phyloP scores from a whole-genome alignment of 1,140 invertebrate species.

The Drosophila funebris region DNA sequence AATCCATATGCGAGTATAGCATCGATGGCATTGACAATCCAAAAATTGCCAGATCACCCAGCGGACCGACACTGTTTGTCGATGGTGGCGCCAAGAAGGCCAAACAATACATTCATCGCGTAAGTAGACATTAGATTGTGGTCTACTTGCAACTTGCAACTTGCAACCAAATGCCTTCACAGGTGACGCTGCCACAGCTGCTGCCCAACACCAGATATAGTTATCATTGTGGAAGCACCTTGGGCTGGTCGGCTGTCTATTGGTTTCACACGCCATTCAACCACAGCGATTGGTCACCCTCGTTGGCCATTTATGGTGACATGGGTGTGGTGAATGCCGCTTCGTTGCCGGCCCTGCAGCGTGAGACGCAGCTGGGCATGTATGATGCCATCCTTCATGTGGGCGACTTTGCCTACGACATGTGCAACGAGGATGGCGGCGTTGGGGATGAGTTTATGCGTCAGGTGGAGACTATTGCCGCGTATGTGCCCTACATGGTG shows the following conservation, averaged over 20 bases:
- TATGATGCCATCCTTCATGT: conserved; percentile 96
- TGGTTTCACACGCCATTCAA: conserved; percentile 88
- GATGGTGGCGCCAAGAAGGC: conserved; percentile 90
- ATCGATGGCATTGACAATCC: conserved; percentile 84
- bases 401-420: conserved; percentile 98
- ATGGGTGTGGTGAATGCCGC: conserved; percentile 95
- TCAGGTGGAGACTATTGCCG: conserved; percentile 93
- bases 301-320: conserved; percentile 94
- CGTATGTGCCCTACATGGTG: conserved; percentile 96
- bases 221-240: conserved; percentile 92
- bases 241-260: conserved; percentile 92
- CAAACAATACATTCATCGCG: conserved; percentile 92
- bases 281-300: conserved; percentile 89
- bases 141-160: not conserved
- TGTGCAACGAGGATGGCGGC: conserved; percentile 90
- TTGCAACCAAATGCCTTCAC: conserved; percentile 85
- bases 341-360: conserved; percentile 91
- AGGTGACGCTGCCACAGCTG: conserved; percentile 86
- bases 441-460: conserved; percentile 96
- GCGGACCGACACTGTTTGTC: conserved; percentile 86
- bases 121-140: conserved; percentile 84
- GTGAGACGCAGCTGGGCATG: conserved; percentile 90
- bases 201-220: conserved; percentile 88
- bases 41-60: conserved; percentile 84
- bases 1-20: conserved; percentile 93